Base-by-base conservation (phyloP, 2,797 vertebrate genomes). In the Rhyacichthys aspro region DNA sequence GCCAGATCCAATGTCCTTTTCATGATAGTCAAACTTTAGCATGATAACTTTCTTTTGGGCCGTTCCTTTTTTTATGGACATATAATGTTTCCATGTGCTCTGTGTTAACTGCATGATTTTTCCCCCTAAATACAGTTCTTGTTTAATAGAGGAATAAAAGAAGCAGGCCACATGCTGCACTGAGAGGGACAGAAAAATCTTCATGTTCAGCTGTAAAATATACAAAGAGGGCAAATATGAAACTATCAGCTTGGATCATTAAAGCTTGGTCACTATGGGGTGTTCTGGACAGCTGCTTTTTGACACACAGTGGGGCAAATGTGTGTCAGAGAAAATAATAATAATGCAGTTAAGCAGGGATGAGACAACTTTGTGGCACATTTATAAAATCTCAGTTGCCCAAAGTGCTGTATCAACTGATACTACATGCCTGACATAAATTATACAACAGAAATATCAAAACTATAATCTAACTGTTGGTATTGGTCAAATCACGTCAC, bases 1-100 rank as follows among this genome's bases (percentile, higher is more conserved):
- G 91, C 85, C 81, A 89, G 88, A 91, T 92, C 91, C 89, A 80
- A 88, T 93, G 83, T 92, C 92, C 91, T 92, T 91, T 92, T 93
- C 90, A 92, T 92, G 90, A 91, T 91, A 89, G 90, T 88, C 89
- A 86, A 92, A 92, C 89, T 90, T 86, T 86, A 88, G 88, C 88
- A 88, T 91, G 86, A 91, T 90, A 88, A 89, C 88, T 85, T 88
- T 85, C 82, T 84, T 70, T 57, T 53, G 71, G 63, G 68, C 75
- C 70, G 76, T 83, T 79, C 77, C 77, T 59, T 77, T 63, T 87
- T 91, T 91, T 91, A 93, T 91, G 87, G 85, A 81, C 67, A 62
- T 90, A 90, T 93, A 86, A 83, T 83, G 88, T 92, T 93, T 89
- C 91, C 82, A 83, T 81, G 66, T 89, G 84, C 81, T 78, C 77